Evolutionary conservation across 2,113 vertebrate species (phyloP), one percentile per base, ranked within the genome.

Genomic region (Takifugu flavidus): DNA sequence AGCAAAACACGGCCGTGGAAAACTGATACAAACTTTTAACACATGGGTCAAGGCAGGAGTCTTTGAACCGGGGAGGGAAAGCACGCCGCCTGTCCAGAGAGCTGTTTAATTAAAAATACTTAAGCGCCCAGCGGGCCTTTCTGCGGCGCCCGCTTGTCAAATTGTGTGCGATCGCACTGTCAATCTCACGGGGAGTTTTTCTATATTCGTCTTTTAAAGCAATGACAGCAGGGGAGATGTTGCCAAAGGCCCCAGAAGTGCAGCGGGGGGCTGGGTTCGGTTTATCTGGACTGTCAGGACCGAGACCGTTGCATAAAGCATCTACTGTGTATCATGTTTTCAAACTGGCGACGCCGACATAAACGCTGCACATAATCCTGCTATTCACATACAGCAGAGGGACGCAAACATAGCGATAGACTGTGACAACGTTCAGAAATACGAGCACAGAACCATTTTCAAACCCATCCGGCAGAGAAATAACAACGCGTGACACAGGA

Each of bases 31-130:
- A 90, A 91, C 86, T 87, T 89, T 88, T 79, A 90, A 87, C 89
- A 91, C 88, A 90, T 89, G 90, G 88, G 84, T 92, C 88, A 86
- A 75, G 83, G 82, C 70, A 15, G 49, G 65, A 69, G 77, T 58
- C 88, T 91, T 91, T 91, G 88, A 91, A 88, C 83, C 82, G 51
- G 59, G 4, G 66, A 75, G 70, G 72, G 72, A 88, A 80, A 85
- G 78, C 74, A 27, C 49, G 8, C 70, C 27, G 79, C 51, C 44
- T 49, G 74, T 77, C 79, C 72, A 80, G 56, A 85, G 73, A 80
- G 75, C 78, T 87, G 90, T 87, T 91, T 89, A 86, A 92, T 90
- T 90, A 90, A 88, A 89, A 88, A 89, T 87, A 89, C 86, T 89
- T 87, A 82, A 71, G 74, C 84, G 82, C 88, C 78, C 65, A 79